These are phyloP conservation scores for Sterna hirundo DNA, from an alignment of 2,113 vertebrate genomes.

Conservation along the genomic window DNA sequence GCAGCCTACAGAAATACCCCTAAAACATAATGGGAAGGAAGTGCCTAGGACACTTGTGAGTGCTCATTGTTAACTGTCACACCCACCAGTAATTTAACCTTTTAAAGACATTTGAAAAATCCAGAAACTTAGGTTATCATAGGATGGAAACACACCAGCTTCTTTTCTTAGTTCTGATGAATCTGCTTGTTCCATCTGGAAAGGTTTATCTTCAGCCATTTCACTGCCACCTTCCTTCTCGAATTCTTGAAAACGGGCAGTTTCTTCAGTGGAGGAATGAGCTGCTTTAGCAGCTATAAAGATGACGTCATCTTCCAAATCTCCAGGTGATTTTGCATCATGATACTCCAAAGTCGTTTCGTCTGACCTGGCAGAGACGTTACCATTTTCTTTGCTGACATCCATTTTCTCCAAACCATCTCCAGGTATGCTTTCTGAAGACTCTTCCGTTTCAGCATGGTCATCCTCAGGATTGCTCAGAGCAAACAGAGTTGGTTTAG, in stretches of 20 bases:
- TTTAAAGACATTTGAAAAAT: neutral
- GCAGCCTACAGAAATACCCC: neutral
- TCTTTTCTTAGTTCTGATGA: neutral
- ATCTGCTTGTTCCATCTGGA: neutral
- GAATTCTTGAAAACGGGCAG: neutral
- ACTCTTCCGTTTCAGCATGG: slow-evolving; percentile 7
- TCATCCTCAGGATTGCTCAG: neutral
- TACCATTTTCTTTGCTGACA: slow-evolving; percentile 73
- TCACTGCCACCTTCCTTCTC: neutral
- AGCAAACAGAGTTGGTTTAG: slow-evolving; percentile 1
- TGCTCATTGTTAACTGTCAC: neutral
- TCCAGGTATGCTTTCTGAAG: neutral
- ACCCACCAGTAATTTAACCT: neutral
- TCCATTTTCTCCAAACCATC: slow-evolving; percentile 57
- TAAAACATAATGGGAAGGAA: neutral
- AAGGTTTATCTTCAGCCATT: neutral
- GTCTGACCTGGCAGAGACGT: slow-evolving; percentile 73
- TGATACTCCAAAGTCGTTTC: slow-evolving; percentile 85
- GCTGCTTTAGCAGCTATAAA: slow-evolving; percentile 57
- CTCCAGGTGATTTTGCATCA: slow-evolving; percentile 77
- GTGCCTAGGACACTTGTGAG: neutral
- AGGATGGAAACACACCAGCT: slow-evolving; percentile 49
- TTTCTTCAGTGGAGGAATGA: slow-evolving; percentile 1
- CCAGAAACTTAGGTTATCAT: neutral
- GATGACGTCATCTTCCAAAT: slow-evolving; percentile 68